Evolutionary conservation across 2,113 vertebrate genomes (phyloP).

Genomic region (Mastomys coucha): DNA sequence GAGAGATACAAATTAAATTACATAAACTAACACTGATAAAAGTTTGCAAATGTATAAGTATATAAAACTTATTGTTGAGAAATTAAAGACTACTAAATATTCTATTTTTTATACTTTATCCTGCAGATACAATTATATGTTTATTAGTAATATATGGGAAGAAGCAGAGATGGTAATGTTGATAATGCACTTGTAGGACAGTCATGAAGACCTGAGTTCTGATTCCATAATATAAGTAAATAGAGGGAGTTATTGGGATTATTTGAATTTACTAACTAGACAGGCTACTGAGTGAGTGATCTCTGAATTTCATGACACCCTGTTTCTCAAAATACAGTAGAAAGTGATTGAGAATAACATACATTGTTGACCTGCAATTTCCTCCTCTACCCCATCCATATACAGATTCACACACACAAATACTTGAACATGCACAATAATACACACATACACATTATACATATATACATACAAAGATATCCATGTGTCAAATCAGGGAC

Average conservation of each 20-base stretch:
- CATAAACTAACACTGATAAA: background rate
- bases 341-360: background rate
- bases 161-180: background rate
- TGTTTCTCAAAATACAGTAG: background rate
- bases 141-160: background rate
- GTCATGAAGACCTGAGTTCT: background rate
- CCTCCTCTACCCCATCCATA: rapidly evolving
- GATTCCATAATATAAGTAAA: background rate
- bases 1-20: slow-evolving; percentile 1
- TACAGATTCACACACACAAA: too few species aligned
- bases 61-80: background rate
- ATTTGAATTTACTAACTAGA: background rate
- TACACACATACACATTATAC: background rate
- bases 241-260: background rate
- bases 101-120: background rate
- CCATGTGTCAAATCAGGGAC: too few species aligned
- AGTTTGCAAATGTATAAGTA: background rate
- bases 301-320: too few species aligned
- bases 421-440: background rate
- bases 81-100: background rate
- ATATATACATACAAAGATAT: background rate
- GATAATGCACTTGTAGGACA: too few species aligned
- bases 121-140: background rate
- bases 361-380: background rate
- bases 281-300: background rate